Percentiles rank a stretch among this genome's conserved stretches.
Evolutionary conservation across 2,113 vertebrate species (phyloP).

Genomic region (Prolemur simus): DNA sequence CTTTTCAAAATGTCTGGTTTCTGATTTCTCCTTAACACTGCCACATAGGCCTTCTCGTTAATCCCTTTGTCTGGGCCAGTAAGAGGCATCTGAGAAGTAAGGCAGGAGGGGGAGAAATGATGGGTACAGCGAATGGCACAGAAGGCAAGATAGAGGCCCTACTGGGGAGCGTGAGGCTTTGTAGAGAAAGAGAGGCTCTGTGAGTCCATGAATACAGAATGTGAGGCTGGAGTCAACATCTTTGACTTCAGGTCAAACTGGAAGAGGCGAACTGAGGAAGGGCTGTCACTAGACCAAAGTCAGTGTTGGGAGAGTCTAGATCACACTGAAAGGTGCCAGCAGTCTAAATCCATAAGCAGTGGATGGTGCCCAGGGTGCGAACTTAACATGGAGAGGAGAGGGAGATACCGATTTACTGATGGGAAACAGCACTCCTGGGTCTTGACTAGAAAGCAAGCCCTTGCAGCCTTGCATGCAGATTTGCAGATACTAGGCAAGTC

Average conservation of each 20-base stretch:
- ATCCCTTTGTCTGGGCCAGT: neutral
- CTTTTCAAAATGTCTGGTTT: neutral
- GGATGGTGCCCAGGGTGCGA: neutral
- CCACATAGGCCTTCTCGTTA: neutral
- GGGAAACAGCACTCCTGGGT: neutral
- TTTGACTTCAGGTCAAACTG: neutral
- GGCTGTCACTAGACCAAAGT: neutral
- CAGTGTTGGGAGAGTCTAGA: neutral
- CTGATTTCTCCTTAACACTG: neutral
- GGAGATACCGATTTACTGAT: neutral
- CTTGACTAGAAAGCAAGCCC: neutral
- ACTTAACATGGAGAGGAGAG: neutral
- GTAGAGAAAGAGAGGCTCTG: neutral
- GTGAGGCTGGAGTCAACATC: neutral
- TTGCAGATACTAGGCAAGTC: neutral
- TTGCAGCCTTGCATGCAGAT: neutral
- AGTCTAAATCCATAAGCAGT: neutral
- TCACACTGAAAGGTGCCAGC: neutral
- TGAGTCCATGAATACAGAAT: neutral
- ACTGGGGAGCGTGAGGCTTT: neutral
- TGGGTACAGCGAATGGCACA: neutral
- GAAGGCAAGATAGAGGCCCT: neutral
- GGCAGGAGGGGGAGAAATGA: neutral
- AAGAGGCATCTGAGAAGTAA: neutral
- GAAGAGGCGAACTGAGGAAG: neutral